phyloP scores from a whole-genome alignment of 2,113 vertebrate species.

The Alosa alosa region DNA sequence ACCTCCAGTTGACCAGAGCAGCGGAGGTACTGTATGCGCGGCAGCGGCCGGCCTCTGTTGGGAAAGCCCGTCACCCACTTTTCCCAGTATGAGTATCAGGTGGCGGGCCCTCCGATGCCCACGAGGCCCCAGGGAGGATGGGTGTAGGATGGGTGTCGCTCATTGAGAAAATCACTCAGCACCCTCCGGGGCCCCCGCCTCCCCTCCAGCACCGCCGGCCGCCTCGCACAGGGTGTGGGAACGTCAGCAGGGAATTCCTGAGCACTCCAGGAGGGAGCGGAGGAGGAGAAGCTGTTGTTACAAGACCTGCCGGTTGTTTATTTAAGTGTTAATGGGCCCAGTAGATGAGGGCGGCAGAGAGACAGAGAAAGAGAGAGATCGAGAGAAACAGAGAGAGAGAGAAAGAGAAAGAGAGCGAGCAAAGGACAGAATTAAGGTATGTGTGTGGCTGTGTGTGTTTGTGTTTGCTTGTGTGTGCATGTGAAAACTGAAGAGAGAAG shows the following conservation, averaged over 20 bases:
- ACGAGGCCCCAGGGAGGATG: background rate
- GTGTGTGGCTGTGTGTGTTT: background rate
- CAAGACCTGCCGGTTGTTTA: background rate
- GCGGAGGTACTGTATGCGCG: background rate
- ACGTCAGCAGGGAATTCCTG: constrained; percentile 5
- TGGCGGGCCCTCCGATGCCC: background rate
- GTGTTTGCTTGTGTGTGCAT: background rate
- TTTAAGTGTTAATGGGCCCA: background rate
- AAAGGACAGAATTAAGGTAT: background rate
- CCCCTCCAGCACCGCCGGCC: background rate
- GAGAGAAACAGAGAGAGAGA: background rate
- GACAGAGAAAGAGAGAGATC: background rate
- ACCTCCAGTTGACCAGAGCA: background rate
- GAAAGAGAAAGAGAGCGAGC: background rate
- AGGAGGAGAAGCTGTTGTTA: constrained; percentile 14
- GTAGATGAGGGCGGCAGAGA: background rate
- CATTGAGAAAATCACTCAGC: background rate
- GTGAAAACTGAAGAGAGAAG: background rate
- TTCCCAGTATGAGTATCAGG: background rate
- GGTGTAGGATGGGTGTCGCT: background rate
- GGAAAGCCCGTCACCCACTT: background rate
- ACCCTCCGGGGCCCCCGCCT: background rate
- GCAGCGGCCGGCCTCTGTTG: background rate
- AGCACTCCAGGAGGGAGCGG: background rate
- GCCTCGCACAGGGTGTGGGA: background rate